Evolutionary conservation across 2,797 vertebrate genomes (phyloP).

Genomic region (Schizopygopsis pylzovi): DNA sequence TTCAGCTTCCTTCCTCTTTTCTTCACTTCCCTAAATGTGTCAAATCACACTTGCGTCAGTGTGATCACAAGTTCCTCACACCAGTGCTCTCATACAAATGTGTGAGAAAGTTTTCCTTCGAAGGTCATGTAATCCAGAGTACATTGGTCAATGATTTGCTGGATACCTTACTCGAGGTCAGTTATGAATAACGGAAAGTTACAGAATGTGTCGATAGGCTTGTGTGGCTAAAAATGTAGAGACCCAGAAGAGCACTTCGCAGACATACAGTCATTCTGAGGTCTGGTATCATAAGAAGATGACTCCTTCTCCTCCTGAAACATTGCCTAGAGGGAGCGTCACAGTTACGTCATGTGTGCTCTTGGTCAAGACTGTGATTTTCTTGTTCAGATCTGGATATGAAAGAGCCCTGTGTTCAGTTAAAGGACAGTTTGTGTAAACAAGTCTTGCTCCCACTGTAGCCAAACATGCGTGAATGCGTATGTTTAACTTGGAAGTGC

Average conservation of each 20-base stretch:
- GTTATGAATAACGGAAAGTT: constrained; percentile 25
- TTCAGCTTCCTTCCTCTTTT: not conserved
- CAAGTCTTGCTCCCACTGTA: constrained; percentile 65
- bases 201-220: constrained; percentile 2
- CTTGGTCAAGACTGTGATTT: constrained; percentile 34
- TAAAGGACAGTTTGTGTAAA: constrained; percentile 70
- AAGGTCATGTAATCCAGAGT: constrained; percentile 11
- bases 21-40: not conserved
- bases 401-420: constrained; percentile 73
- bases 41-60: not conserved
- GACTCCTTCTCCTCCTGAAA: not conserved
- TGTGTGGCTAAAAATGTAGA: not conserved
- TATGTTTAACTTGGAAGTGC: constrained; percentile 15
- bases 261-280: constrained; percentile 5
- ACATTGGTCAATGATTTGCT: constrained; percentile 39
- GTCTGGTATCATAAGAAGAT: not conserved
- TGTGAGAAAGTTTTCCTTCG: not conserved
- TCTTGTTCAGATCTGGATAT: constrained; percentile 58
- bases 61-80: constrained; percentile 1
- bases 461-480: constrained; percentile 41
- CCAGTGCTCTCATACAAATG: not conserved
- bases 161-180: not conserved
- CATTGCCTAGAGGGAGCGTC: constrained; percentile 34
- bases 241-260: constrained; percentile 2
- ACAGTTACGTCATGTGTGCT: constrained; percentile 7